These are phyloP conservation scores for Ictidomys tridecemlineatus DNA, from an alignment of 2,113 vertebrate genomes.

Conservation along the genomic window DNA sequence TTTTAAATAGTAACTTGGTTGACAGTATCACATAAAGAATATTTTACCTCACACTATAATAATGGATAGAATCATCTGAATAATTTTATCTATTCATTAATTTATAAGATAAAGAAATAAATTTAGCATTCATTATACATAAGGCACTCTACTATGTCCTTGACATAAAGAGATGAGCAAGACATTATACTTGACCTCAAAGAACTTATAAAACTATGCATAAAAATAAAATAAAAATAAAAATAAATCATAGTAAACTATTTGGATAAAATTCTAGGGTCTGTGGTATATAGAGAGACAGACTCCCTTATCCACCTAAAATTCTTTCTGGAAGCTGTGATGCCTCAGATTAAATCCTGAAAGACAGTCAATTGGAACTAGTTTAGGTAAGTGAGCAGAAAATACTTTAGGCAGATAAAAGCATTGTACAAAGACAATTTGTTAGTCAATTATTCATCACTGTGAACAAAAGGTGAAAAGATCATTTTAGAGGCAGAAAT, in stretches of 20 bases:
- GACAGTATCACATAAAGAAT: constrained; percentile 43
- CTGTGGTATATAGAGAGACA: neutral
- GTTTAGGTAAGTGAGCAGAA: neutral
- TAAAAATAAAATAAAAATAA: constrained; percentile 37
- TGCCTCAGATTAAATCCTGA: constrained; percentile 41
- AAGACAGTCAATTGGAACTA: neutral
- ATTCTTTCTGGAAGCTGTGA: neutral
- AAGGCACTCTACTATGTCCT: neutral
- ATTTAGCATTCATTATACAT: neutral
- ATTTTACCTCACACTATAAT: neutral
- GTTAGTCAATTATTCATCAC: neutral
- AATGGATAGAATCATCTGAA: neutral
- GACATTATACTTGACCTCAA: neutral
- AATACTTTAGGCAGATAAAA: neutral
- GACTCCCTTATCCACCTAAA: neutral
- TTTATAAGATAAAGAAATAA: constrained; percentile 28
- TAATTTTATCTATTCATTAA: constrained; percentile 60
- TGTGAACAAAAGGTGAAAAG: neutral
- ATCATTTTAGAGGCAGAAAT: neutral
- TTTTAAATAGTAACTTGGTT: constrained; percentile 57
- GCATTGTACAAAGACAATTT: neutral
- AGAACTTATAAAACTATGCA: neutral
- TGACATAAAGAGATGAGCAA: neutral
- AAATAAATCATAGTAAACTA: neutral
- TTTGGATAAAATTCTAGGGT: neutral